Percentiles rank a stretch among this genome's conserved stretches.
Conservation (phyloP, 2,797 vertebrate genomes). For the Hydrolagus colliei region DNA sequence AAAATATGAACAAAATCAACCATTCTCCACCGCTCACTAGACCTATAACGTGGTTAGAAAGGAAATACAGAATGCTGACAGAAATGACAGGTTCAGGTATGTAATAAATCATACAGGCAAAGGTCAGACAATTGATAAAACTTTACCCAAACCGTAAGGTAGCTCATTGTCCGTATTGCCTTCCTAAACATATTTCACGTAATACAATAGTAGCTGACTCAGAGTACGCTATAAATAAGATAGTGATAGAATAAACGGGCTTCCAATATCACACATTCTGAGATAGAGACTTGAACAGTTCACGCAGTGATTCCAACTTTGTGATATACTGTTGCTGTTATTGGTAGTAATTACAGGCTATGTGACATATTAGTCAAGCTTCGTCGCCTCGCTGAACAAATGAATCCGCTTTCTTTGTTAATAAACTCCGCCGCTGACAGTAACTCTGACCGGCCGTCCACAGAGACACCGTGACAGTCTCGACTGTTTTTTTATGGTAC, state of each 20-base stretch:
- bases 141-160: background rate
- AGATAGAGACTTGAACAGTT: background rate
- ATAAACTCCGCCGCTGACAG: background rate
- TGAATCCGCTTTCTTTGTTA: background rate
- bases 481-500: too few relatives aligned
- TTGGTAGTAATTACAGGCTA: background rate
- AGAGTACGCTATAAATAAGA: constrained; percentile 10
- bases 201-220: constrained; percentile 7
- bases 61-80: too few relatives aligned
- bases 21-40: too few relatives aligned
- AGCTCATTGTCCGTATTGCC: background rate
- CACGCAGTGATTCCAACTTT: background rate
- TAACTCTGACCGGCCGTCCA: background rate
- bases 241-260: background rate
- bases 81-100: background rate
- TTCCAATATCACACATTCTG: constrained; percentile 1
- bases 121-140: constrained; percentile 2
- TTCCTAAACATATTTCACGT: constrained; percentile 1
- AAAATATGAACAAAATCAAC: too few relatives aligned
- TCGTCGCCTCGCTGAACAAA: background rate
- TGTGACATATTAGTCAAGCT: background rate
- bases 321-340: background rate
- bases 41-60: too few relatives aligned
- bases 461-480: too few relatives aligned
- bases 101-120: constrained; percentile 6